Base-by-base conservation (phyloP, 2,888 invertebrate genomes). In the Oligia fasciuncula region DNA sequence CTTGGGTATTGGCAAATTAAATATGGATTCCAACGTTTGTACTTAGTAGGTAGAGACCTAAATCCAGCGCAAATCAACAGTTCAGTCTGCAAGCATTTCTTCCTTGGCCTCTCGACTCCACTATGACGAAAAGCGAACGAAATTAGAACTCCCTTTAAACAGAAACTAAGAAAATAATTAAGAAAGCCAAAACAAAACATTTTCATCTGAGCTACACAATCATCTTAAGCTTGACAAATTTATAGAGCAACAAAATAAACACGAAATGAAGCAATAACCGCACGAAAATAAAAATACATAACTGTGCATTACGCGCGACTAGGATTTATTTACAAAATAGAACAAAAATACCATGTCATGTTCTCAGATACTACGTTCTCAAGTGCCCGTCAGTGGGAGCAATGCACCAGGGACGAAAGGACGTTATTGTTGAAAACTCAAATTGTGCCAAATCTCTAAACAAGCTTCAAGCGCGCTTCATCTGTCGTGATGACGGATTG, bases 371-470 rank as follows among this genome's bases (percentile, higher is more conserved):
- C 43, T 72, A 66, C 57, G 40, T 63, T 87, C 35, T 81, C 72
- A 76, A 79, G 57, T 54, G 71, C 74, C 77, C 77, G 40, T 35
- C 79, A 69, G 60, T 65, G 83, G 76, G 90, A 85, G 87, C 89
- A 92, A 88, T 88, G 91, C 68, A 88, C 91, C 84, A 83, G 77
- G 83, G 83, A 80, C 76, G 67, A 86, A 88, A 91, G 91, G 90
- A 91, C 91, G 91, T 90, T 87, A 88, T 91, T 91, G 89, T 81
- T n/a, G 35, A 75, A 71, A 73, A 83, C 69, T 77, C 70, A 83
- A 77, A 79, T 80, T 76, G 90, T 92, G 93, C 93, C 94, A 93
- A 93, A 87, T 92, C 60, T 85, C 77, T 86, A 87, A 80, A 85
- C 74, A 88, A 84, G 67, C 77, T 65, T 80, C 81, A 68, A 17